These are phyloP conservation scores for Bergia puertoricense DNA, from an alignment of 92 coral and sea anemone species.

Conservation along the genomic window DNA sequence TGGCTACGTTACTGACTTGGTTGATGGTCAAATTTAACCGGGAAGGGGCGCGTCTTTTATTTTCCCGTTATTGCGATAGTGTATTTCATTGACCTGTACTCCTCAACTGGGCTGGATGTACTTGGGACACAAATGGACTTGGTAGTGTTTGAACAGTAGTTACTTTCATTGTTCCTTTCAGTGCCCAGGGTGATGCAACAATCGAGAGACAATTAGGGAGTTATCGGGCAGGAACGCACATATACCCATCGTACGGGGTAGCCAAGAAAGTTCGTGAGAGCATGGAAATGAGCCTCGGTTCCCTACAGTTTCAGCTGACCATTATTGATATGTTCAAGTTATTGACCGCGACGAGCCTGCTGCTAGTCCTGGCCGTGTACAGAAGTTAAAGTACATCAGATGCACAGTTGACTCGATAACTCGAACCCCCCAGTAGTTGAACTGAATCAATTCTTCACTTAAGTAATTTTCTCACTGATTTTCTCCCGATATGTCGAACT, in stretches of 20 bases:
- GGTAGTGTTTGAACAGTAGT: neutral
- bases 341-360: neutral
- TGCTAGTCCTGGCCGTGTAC: neutral
- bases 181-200: slow-evolving; percentile 2
- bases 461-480: no score
- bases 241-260: no score
- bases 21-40: neutral
- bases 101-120: no score
- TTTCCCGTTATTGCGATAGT: no score
- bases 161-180: neutral
- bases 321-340: neutral
- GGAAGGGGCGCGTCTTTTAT: neutral
- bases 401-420: neutral
- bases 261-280: neutral
- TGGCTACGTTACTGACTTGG: no score
- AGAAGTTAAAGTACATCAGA: neutral
- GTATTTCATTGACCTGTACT: no score
- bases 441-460: no score
- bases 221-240: no score
- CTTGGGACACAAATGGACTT: neutral
- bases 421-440: no score
- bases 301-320: neutral
- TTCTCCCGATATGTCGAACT: no score
- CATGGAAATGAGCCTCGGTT: neutral
- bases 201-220: neutral